These are phyloP conservation scores for Embiotoca jacksoni DNA, from an alignment of 2,113 vertebrate genomes.

Conservation along the genomic window DNA sequence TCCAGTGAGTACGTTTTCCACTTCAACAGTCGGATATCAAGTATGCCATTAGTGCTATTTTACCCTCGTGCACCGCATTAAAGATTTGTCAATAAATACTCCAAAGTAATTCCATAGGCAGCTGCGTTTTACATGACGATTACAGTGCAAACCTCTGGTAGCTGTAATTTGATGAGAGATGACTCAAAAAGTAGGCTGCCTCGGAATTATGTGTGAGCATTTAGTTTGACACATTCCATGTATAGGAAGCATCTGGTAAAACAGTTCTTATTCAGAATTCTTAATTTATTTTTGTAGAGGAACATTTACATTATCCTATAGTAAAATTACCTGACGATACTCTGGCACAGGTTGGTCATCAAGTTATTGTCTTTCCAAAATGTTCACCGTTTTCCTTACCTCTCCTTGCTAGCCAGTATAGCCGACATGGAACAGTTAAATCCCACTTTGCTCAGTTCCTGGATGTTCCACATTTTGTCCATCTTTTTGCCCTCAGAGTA, in stretches of 20 bases:
- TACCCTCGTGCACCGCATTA: background rate
- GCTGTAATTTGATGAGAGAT: slow-evolving; percentile 60
- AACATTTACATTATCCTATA: too few species aligned
- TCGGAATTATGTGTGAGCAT: slow-evolving; percentile 31
- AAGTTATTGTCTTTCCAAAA: background rate
- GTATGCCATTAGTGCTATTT: background rate
- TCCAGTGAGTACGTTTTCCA: background rate
- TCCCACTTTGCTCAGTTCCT: too few species aligned
- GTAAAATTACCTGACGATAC: background rate
- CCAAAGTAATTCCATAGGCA: slow-evolving; percentile 3
- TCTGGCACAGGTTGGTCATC: background rate
- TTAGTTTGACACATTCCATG: background rate
- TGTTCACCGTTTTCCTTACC: background rate
- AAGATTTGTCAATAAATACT: slow-evolving; percentile 20
- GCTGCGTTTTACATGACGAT: slow-evolving; percentile 63
- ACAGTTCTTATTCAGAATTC: background rate
- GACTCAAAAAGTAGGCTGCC: slow-evolving; percentile 28
- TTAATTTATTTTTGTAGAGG: too few species aligned
- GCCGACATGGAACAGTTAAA: too few species aligned
- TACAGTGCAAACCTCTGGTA: slow-evolving; percentile 65
- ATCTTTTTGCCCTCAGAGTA: background rate
- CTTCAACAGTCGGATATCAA: background rate
- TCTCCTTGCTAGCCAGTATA: too few species aligned
- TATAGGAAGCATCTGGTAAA: background rate
- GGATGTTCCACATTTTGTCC: background rate